Evolutionary conservation across 2,888 invertebrate species (phyloP), one percentile per base, ranked within the genome.

Genomic region (Tetragonisca angustula): DNA sequence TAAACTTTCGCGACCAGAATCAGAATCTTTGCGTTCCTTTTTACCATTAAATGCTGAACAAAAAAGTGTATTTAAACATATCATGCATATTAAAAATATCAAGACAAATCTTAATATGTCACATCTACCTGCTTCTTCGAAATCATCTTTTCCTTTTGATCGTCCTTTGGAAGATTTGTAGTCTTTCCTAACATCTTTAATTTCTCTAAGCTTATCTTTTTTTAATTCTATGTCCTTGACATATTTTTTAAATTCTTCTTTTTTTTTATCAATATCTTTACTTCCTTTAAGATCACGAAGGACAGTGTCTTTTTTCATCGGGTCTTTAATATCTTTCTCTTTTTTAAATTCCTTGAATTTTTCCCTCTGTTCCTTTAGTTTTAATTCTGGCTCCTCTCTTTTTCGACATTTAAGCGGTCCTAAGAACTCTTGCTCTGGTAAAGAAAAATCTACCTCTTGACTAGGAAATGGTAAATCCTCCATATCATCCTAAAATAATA

Each of bases 381-480:
- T 94, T 2, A 69, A 49, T 13, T 94, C 94, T 4, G 86, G 78
- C 54, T 94, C 93, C 21, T 96, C 96, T 87, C 95, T 96, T 86
- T 95, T 95, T 87, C 96, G 95, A 78, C 95, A 95, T 90, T 96
- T 96, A 82, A 96, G 95, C 27, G 96, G 90, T 27, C 94, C 93
- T 4, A 95, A 95, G 91, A 95, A 96, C 79, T 96, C 96, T 83
- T 91, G 95, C 74, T 96, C 96, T 0, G 96, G 96, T 56, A 96
- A 93, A 85, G 93, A 93, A 87, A 96, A 96, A 2, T 96, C 95
- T 11, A 93, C 93, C 90, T 96, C 95, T 24, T 96, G 95, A 91
- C 96, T 96, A 0, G 96, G 96, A 92, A 96, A 96, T 0, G 96
- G 96, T 85, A 96, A 95, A 52, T 96, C 96, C 91, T 96, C 96